These are phyloP conservation scores for Philypnodon macrostomus DNA, from an alignment of 2,797 vertebrate genomes.

Conservation along the genomic window DNA sequence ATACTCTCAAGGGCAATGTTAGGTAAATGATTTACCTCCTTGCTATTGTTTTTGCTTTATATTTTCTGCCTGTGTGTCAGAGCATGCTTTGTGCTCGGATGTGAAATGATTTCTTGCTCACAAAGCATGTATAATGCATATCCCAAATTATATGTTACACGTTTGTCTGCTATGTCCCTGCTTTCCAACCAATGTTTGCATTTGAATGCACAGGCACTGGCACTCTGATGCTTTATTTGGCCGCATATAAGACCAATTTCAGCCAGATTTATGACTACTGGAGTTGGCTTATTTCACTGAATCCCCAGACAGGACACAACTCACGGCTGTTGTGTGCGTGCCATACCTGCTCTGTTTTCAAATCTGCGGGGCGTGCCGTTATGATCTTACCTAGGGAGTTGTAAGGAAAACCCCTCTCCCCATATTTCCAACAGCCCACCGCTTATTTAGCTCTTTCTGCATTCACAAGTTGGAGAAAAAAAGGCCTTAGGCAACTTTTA, in stretches of 20 bases:
- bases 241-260: conserved; percentile 62
- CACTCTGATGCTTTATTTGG: conserved; percentile 59
- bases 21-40: conserved; percentile 60
- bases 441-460: conserved; percentile 45
- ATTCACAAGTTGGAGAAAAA: conserved; percentile 29
- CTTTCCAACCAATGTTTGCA: conserved; percentile 34
- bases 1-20: conserved; percentile 53
- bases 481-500: conserved; percentile 63
- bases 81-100: conserved; percentile 15
- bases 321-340: conserved; percentile 52
- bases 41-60: conserved; percentile 45
- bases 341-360: conserved; percentile 59
- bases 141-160: conserved; percentile 64
- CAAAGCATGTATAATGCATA: conserved; percentile 69
- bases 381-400: conserved; percentile 51
- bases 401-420: conserved; percentile 45
- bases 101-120: conserved; percentile 59
- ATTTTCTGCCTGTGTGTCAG: conserved; percentile 40
- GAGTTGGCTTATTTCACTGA: conserved; percentile 59
- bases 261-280: conserved; percentile 69
- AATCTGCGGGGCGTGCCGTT: conserved; percentile 39
- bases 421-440: conserved; percentile 47
- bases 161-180: conserved; percentile 40
- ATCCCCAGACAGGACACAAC: conserved; percentile 61
- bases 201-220: conserved; percentile 52